A percentile compares a stretch with the other conserved stretches of the same genome.
These are phyloP conservation scores for Helicolenus hilgendorfi DNA, from an alignment of 2,797 vertebrate genomes.

Conservation along the genomic window DNA sequence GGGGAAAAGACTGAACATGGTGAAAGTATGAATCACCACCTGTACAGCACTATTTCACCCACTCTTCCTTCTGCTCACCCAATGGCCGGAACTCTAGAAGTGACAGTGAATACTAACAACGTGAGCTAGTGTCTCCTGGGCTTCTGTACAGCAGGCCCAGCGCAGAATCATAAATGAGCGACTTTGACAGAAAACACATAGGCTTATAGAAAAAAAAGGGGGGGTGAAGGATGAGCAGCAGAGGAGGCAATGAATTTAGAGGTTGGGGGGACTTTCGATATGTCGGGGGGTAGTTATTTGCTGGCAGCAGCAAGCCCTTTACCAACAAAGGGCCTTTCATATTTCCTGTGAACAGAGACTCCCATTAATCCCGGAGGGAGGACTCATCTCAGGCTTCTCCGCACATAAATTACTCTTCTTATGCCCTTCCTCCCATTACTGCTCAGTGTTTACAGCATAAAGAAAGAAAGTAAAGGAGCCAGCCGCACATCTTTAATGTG, in stretches of 20 bases:
- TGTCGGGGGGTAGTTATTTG: conserved; percentile 88
- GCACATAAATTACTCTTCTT: conserved; percentile 88
- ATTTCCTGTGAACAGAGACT: conserved; percentile 89
- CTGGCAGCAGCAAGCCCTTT: conserved; percentile 86
- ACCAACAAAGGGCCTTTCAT: conserved; percentile 91
- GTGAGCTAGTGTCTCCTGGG: conserved; percentile 73
- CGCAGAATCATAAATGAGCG: conserved; percentile 84
- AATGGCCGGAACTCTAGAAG: conserved; percentile 66
- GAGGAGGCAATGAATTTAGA: conserved; percentile 87
- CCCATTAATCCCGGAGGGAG: conserved; percentile 88
- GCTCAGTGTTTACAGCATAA: conserved; percentile 80
- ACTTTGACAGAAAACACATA: conserved; percentile 86
- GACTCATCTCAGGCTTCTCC: conserved; percentile 85
- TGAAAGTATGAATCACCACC: conserved; percentile 70
- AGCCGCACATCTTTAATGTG: conserved; percentile 85
- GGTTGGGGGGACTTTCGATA: conserved; percentile 85
- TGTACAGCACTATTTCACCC: conserved; percentile 52
- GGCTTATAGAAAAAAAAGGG: conserved; percentile 56
- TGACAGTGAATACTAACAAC: conserved; percentile 86
- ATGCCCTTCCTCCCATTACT: conserved; percentile 84
- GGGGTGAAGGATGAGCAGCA: conserved; percentile 84
- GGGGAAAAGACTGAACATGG: conserved; percentile 19
- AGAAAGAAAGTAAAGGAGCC: conserved; percentile 60
- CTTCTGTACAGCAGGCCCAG: conserved; percentile 68
- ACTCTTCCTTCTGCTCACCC: conserved; percentile 52